Conservation (phyloP, 2,888 invertebrate genomes). For the Rhodophaea formosa region DNA sequence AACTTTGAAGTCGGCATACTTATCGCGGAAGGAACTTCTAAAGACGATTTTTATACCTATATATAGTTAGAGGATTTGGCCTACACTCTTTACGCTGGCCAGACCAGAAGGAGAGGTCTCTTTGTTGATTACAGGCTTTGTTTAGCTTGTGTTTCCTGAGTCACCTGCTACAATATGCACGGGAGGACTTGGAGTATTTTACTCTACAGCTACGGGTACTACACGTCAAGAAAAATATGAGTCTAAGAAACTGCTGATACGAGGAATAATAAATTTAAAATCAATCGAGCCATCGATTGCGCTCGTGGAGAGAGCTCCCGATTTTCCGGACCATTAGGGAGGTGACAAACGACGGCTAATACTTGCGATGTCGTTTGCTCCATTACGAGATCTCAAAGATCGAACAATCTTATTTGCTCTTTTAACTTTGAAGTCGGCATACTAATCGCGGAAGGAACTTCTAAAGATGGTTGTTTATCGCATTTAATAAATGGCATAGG, state of each 20-base stretch:
- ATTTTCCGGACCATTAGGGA: slow-evolving; percentile 74
- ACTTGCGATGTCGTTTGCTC: slow-evolving; percentile 70
- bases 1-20: slow-evolving; percentile 55
- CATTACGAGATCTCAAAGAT: slow-evolving; percentile 71
- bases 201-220: no score
- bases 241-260: neutral
- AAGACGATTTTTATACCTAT: no score
- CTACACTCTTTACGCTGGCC: no score
- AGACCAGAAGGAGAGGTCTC: no score
- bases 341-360: slow-evolving; percentile 73
- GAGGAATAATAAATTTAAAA: slow-evolving; percentile 40
- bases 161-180: no score
- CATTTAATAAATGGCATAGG: no score
- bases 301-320: slow-evolving; percentile 60
- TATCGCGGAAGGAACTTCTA: slow-evolving; percentile 36
- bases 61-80: no score
- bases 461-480: slow-evolving; percentile 22
- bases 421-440: slow-evolving; percentile 57
- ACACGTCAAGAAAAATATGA: no score
- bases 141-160: no score
- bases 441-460: slow-evolving; percentile 42
- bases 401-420: slow-evolving; percentile 62
- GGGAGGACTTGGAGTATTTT: no score
- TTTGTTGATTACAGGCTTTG: no score
- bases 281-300: slow-evolving; percentile 56